These are phyloP conservation scores for Cherax quadricarinatus DNA, from an alignment of 1,140 invertebrate species.

Conservation along the genomic window DNA sequence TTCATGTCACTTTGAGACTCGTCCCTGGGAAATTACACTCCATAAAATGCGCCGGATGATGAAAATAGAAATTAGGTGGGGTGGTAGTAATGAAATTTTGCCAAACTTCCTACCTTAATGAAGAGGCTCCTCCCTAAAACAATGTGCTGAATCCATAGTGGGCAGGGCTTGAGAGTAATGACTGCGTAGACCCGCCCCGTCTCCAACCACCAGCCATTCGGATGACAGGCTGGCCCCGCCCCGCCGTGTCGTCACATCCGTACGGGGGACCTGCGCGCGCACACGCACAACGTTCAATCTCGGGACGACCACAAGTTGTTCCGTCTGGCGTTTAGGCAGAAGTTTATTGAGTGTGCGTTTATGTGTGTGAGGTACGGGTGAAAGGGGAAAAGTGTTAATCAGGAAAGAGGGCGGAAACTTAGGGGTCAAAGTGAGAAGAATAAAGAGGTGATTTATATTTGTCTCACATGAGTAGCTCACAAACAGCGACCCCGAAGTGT, in stretches of 20 bases:
- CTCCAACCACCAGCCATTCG: conserved; percentile 1
- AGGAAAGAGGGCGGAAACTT: conserved; percentile 1
- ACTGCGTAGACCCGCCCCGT: conserved; percentile 27
- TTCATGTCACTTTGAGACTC: conserved; percentile 63
- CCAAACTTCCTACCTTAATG: conserved; percentile 68
- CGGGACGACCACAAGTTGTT: conserved; percentile 50
- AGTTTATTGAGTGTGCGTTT: conserved; percentile 68
- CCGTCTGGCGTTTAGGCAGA: conserved; percentile 42
- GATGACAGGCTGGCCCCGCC: not conserved
- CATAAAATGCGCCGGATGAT: conserved; percentile 51
- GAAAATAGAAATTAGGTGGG: conserved; percentile 69
- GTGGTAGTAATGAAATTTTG: conserved; percentile 60
- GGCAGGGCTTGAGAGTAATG: conserved; percentile 42
- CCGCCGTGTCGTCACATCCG: not conserved
- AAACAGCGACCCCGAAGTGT: conserved; percentile 18
- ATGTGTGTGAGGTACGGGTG: conserved; percentile 47
- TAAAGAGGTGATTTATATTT: conserved; percentile 18
- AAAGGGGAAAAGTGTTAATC: conserved; percentile 40
- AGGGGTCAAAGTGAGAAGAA: not conserved
- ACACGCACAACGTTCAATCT: conserved; percentile 4
- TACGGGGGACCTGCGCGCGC: conserved; percentile 47
- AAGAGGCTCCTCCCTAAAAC: conserved; percentile 65
- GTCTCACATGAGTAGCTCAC: conserved; percentile 38
- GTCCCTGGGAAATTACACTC: conserved; percentile 33
- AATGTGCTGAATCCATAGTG: conserved; percentile 38